Evolutionary conservation across 2,113 vertebrate genomes (phyloP).

Genomic region (Serinus canaria): DNA sequence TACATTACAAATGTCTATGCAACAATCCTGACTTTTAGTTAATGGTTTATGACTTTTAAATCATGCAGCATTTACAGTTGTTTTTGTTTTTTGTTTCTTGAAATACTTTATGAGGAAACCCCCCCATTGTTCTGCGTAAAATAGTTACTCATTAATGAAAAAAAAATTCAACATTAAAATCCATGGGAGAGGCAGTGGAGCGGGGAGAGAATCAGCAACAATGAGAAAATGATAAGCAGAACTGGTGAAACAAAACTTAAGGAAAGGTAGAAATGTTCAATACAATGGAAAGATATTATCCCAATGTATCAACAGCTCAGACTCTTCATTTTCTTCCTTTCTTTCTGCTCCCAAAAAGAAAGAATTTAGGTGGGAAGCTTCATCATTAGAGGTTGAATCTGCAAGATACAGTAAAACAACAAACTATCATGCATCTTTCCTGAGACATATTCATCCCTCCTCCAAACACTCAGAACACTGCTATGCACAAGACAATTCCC

Average conservation of each 20-base stretch:
- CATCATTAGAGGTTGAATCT: slow-evolving; percentile 78
- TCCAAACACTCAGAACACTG: slow-evolving; percentile 56
- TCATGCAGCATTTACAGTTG: slow-evolving; percentile 67
- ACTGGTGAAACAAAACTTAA: slow-evolving; percentile 73
- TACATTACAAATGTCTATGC: slow-evolving; percentile 55
- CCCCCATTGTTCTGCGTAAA: slow-evolving; percentile 39
- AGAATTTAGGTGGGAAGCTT: slow-evolving; percentile 80
- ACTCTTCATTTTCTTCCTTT: slow-evolving; percentile 80
- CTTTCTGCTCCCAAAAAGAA: slow-evolving; percentile 78
- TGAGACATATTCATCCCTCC: slow-evolving; percentile 58
- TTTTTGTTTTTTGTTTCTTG: neutral
- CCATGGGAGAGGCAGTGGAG: slow-evolving; percentile 41
- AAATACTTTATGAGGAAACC: neutral
- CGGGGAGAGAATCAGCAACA: slow-evolving; percentile 27
- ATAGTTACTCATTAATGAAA: slow-evolving; percentile 46
- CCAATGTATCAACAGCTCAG: slow-evolving; percentile 78
- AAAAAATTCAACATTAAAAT: slow-evolving; percentile 43
- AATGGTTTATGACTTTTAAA: slow-evolving; percentile 50
- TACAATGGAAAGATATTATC: slow-evolving; percentile 75
- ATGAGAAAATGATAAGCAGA: slow-evolving; percentile 62
- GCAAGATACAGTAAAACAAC: slow-evolving; percentile 81
- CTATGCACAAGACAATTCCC: slow-evolving; percentile 8
- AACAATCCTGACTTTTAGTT: slow-evolving; percentile 64
- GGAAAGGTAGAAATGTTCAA: slow-evolving; percentile 74
- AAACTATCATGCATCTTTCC: slow-evolving; percentile 77